These are phyloP conservation scores for Drosophila subquinaria DNA, from an alignment of 2,888 invertebrate genomes.

Conservation along the genomic window DNA sequence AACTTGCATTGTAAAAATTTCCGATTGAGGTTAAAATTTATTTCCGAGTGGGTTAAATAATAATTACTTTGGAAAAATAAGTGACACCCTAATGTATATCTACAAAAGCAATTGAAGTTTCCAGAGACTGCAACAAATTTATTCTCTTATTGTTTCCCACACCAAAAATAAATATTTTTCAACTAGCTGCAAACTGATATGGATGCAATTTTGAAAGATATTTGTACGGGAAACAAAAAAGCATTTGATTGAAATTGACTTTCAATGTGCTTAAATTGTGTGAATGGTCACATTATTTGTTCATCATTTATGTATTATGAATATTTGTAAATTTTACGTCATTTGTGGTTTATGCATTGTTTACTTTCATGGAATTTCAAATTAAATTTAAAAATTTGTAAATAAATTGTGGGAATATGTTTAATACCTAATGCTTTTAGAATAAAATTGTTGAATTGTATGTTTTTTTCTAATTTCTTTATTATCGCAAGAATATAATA, in stretches of 20 bases:
- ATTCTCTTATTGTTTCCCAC: slow-evolving; percentile 50
- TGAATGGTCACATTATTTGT: background rate
- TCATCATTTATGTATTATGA: background rate
- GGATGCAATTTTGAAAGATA: slow-evolving; percentile 1
- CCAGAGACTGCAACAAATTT: slow-evolving; percentile 18
- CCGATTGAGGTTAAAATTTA: no score
- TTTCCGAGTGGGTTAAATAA: no score
- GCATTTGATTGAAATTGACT: background rate
- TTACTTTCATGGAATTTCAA: background rate
- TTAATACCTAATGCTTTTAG: no score
- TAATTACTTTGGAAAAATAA: no score
- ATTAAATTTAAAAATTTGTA: background rate
- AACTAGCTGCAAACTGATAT: slow-evolving; percentile 7
- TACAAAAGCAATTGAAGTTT: slow-evolving; percentile 25
- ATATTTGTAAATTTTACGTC: background rate
- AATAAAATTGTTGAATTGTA: no score
- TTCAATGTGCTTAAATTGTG: slow-evolving; percentile 1
- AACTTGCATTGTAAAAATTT: no score
- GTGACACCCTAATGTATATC: no score
- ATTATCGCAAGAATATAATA: no score
- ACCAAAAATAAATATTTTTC: slow-evolving; percentile 52
- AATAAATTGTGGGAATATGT: no score
- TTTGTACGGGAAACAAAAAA: background rate
- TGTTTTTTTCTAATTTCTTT: no score
- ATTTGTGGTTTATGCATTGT: background rate